Evolutionary conservation across 2,888 invertebrate species (phyloP), one percentile per base, ranked within the genome.

Genomic region (Seira musarum): DNA sequence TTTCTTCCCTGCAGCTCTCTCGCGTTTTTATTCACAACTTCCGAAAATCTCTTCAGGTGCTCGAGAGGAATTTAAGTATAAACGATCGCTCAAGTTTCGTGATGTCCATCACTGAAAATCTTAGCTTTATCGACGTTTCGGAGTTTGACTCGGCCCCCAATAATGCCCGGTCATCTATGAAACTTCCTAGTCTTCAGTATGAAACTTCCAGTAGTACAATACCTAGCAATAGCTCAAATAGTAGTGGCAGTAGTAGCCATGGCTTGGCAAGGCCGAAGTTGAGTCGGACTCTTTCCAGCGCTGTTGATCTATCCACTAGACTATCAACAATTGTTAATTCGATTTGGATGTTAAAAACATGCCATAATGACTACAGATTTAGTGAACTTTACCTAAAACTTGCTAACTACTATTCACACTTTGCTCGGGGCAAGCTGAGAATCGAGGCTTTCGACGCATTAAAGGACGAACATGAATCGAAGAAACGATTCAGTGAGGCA

Each of bases 61-160:
- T 87, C 53, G 85, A 87, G 65, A 69, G 82, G 24, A 84, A 81
- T 22, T 78, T 85, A 72, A 85, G 87, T 68, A 82, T 86, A 1
- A 87, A 85, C 72, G 87, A 87, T 70, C 77, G 87, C 25, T 87
- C 87, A 13, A 86, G 85, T 73, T 87, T 87, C 74, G 80, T 87
- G 13, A 76, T 86, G 64, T 83, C 84, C 15, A 87, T 87, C 13
- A 85, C 87, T 2, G 87, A 87, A 71, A 87, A 87, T 73, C 66
- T 87, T 19, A 85, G 83, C 65, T 87, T 84, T 66, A 87, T 87
- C 63, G 87, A 87, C 68, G 77, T 87, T 10, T 73, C 73, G n/a
- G 79, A 80, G 22, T 80, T 82, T 46, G 79, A 80, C 46, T n/a
- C 63, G 66, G 66, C 49, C 15, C 30, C 30, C 17, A 22, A 35